Evolutionary conservation across 2,888 invertebrate species (phyloP), one percentile per base, ranked within the genome.

Genomic region (Coelinius sp.): DNA sequence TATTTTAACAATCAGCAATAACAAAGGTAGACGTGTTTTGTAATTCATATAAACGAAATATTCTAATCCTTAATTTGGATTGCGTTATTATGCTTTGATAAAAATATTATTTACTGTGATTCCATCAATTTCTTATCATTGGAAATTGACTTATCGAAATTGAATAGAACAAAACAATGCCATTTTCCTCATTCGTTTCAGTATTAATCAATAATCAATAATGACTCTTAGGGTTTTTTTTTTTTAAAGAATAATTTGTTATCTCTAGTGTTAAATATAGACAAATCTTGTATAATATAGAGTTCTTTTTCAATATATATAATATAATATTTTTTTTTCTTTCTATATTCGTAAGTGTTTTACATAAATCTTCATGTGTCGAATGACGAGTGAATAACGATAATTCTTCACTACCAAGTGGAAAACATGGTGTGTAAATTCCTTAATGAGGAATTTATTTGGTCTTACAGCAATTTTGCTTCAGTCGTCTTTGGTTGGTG

Each of bases 401-500:
- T 59, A 56, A 41, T 49, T 8, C 20, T 6, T 49, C 46, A 14
- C 2, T 49, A 17, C 14, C 46, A 49, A 49, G 20, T 49, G n/a
- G n/a, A n/a, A n/a, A n/a, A n/a, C 20, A 44, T 70, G 53, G 66
- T 70, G 65, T 64, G 56, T 65, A 65, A 49, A 62, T 72, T 76
- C 75, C 31, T 68, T 73, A 72, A 75, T 68, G 70, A 63, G 56
- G 66, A 70, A 71, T 73, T 65, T 79, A 75, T 83, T 81, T 84
- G 80, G 81, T 82, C 79, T 81, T 82, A 80, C 82, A 79, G 80
- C 82, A 82, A 80, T 79, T 77, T 78, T 77, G 80, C 81, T 81
- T 85, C 84, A 83, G 82, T 84, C 81, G 80, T 85, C 85, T 86
- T 86, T 86, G 85, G 86, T 84, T 81, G 80, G 81, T 77, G 74